Evolutionary conservation across 2,888 invertebrate species (phyloP).

Genomic region (Drosophila antonietae): DNA sequence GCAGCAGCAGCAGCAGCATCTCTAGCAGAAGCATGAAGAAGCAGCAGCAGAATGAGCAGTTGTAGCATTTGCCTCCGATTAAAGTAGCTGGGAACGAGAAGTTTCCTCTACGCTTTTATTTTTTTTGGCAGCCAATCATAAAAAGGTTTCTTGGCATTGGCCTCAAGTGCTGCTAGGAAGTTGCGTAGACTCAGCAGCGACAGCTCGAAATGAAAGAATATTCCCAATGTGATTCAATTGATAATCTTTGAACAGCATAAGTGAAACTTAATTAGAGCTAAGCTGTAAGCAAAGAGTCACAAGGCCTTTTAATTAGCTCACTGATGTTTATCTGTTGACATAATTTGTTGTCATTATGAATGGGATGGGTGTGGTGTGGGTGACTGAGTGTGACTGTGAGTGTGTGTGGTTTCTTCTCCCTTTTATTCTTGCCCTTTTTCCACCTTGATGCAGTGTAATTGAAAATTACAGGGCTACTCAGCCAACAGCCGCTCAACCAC

Average conservation of each 20-base stretch:
- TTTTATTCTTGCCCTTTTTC: slow-evolving; percentile 15
- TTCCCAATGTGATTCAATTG: slow-evolving; percentile 28
- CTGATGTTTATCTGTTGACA: slow-evolving; percentile 73
- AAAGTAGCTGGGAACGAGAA: slow-evolving; percentile 31
- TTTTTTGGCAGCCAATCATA: slow-evolving; percentile 70
- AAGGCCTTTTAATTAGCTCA: slow-evolving; percentile 65
- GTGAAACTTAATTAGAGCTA: slow-evolving; percentile 43
- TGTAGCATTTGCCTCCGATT: slow-evolving; percentile 14
- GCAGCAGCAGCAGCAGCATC: slow-evolving; percentile 10
- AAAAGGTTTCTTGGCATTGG: slow-evolving; percentile 62
- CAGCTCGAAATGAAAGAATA: background rate
- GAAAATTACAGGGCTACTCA: slow-evolving; percentile 65
- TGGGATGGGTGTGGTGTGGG: background rate
- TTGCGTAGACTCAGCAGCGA: slow-evolving; percentile 2
- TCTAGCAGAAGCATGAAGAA: too few relatives aligned
- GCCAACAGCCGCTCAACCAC: slow-evolving; percentile 18
- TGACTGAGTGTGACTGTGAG: background rate
- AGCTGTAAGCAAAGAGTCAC: slow-evolving; percentile 25
- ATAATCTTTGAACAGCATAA: slow-evolving; percentile 33
- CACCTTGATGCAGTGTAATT: slow-evolving; percentile 67
- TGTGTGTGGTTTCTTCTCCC: background rate
- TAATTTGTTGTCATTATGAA: slow-evolving; percentile 77
- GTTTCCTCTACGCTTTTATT: slow-evolving; percentile 21
- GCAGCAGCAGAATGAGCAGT: background rate
- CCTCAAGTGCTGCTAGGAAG: slow-evolving; percentile 43